Base-by-base conservation (phyloP, 2,888 invertebrate genomes). In the Drosophila mettleri region DNA sequence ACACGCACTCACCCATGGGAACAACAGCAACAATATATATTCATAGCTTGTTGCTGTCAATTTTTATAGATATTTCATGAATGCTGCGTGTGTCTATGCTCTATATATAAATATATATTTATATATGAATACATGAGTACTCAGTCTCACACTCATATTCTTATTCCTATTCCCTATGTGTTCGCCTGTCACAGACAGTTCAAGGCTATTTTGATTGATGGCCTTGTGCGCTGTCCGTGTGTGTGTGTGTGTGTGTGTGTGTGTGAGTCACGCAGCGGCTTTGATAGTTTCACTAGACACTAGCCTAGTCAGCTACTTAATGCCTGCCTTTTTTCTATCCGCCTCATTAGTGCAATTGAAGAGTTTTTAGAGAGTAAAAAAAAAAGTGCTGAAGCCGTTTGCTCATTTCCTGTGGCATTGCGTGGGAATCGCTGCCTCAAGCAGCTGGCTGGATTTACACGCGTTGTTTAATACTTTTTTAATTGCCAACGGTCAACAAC, bases 141-240 rank as follows among this genome's bases (percentile, higher is more conserved):
- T 5, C 29, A 36, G 7, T 34, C 41, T 18, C 57, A 16, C 16
- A 38, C 33, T 31, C 24, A 29, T 1, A 38, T 18, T 20, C 4
- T 10, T 14, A 54, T 14, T 43, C 33, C n/a, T 27, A 36, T 60
- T 46, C 27, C n/a, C n/a, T n/a, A 29, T 59, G 12, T 51, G 52
- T 55, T 41, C 24, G 51, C 29, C 85, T 81, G 88, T 70, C 85
- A 79, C 27, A 68, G 57, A 18, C 77, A 62, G 75, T 80, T 82
- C 83, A 84, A 88, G 88, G 88, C 73, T 80, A 70, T 53, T 78
- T 88, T 86, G 83, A 83, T 83, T 87, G 83, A 83, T 83, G 82
- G 74, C 76, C 46, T 45, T 69, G 64, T 66, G 41, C 60, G 72
- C 33, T 39, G 45, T 48, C 38, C 52, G 52, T 31, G 18, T 18